Conservation (phyloP, 64 coral and sea anemone genomes). For the Cladopsammia gracilis region DNA sequence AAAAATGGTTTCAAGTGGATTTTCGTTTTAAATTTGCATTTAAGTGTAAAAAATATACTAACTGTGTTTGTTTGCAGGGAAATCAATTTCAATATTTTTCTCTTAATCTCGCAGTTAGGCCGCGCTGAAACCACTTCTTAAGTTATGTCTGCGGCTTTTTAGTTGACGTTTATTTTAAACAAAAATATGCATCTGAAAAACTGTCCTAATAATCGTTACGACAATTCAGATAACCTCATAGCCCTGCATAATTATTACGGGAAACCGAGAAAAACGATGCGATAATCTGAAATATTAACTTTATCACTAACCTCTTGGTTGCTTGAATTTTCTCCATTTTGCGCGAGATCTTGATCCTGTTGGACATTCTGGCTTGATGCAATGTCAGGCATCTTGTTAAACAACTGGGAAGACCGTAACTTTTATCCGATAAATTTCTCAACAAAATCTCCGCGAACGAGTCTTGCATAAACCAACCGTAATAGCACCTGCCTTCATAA, state of each 20-base stretch:
- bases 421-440: background rate
- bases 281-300: background rate
- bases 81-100: background rate
- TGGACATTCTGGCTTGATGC: constrained; percentile 27
- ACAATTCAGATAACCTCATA: too few relatives aligned
- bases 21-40: background rate
- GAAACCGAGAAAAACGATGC: too few relatives aligned
- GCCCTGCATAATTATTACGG: too few relatives aligned
- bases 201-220: too few relatives aligned
- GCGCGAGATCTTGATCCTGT: background rate
- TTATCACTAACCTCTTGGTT: constrained; percentile 16
- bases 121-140: too few relatives aligned
- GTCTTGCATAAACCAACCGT: background rate
- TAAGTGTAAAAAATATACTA: background rate
- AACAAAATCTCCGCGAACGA: background rate
- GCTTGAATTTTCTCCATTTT: constrained; percentile 15
- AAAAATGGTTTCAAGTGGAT: background rate
- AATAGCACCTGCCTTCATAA: constrained; percentile 11
- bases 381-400: constrained; percentile 50
- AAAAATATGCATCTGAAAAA: too few relatives aligned
- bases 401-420: constrained; percentile 12
- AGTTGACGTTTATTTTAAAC: too few relatives aligned
- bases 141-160: too few relatives aligned
- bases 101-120: background rate
- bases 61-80: background rate